Base-by-base conservation (phyloP, 2,113 vertebrate genomes). In the Synchiropus splendidus region DNA sequence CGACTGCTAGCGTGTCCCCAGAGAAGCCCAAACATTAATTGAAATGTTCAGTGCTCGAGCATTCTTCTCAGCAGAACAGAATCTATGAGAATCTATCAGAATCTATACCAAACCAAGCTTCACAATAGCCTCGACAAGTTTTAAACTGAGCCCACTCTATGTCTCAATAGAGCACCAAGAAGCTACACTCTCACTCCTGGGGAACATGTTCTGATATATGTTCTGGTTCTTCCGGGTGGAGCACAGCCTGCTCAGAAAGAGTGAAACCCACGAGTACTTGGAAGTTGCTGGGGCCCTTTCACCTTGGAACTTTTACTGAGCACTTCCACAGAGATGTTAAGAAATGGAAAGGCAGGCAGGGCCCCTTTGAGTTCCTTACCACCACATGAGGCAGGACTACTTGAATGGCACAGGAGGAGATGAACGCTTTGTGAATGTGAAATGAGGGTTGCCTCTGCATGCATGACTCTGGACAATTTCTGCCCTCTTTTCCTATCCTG, bases 341-440 rank as follows among this genome's bases (percentile, higher is more conserved):
- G 54, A 61, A 71, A 54, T 30, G 16, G 6, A 13, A 39, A 53
- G 56, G 37, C 39, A 67, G 69, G 46, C 49, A 64, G 39, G 52
- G 42, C 37, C 9, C 39, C 47, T 75, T 71, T 74, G 49, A 75
- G 58, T 74, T 60, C 54, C 36, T 44, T 51, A 43, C 36, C 36
- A 35, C 61, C 10, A 46, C 52, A 57, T 51, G 58, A 45, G 57
- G 51, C 61, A 48, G 45, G 15, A 6, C 59, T 61, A 34, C 61
- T 67, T 69, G 58, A 78, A 74, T 75, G 64, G 61, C 73, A 54
- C 49, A 35, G 61, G 48, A 57, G 58, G 54, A 60, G 69, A 54
- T 54, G 54, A 58, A 64, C 64, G 57, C 64, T 10, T 34, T 42
- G 59, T 51, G 64, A 77, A 75, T 75, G 42, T 61, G 58, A 71